A percentile compares a stretch with the other conserved stretches of the same genome.
Conservation (phyloP, 2,888 invertebrate genomes). For the Tuberolachnus salignus region DNA sequence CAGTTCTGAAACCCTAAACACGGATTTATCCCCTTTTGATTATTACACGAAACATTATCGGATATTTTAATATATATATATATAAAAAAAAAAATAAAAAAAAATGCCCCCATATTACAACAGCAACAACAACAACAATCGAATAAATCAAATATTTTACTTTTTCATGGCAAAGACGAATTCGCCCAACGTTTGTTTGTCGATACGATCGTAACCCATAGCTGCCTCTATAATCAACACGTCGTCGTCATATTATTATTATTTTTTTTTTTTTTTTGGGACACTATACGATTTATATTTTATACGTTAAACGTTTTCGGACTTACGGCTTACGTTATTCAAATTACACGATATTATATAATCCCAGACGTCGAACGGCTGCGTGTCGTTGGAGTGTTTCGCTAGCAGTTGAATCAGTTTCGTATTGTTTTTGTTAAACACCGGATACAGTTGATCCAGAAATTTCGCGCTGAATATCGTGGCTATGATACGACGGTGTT, state of each 20-base stretch:
- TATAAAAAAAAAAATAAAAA: too few species aligned
- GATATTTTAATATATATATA: too few species aligned
- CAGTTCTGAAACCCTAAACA: constrained; percentile 56
- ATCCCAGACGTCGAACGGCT: constrained; percentile 58
- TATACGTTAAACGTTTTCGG: background rate
- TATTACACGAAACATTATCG: background rate
- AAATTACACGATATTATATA: constrained; percentile 58
- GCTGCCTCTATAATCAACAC: constrained; percentile 58
- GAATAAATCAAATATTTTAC: constrained; percentile 46
- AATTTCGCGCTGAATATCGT: constrained; percentile 65
- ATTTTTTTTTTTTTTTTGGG: too few species aligned
- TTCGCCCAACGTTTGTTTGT: constrained; percentile 57
- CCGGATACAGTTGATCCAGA: constrained; percentile 62
- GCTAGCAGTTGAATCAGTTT: constrained; percentile 62
- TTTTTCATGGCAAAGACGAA: constrained; percentile 58
- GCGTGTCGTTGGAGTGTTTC: constrained; percentile 59
- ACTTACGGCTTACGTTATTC: constrained; percentile 60
- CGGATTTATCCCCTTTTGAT: background rate
- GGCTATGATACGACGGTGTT: constrained; percentile 64
- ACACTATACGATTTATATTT: too few species aligned
- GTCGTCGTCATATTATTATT: too few species aligned
- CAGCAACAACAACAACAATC: too few species aligned
- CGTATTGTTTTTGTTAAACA: constrained; percentile 63
- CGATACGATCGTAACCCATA: constrained; percentile 58
- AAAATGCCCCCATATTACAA: too few species aligned